Base-by-base conservation (phyloP, 2,797 vertebrate species). In the Eulemur coronatus region DNA sequence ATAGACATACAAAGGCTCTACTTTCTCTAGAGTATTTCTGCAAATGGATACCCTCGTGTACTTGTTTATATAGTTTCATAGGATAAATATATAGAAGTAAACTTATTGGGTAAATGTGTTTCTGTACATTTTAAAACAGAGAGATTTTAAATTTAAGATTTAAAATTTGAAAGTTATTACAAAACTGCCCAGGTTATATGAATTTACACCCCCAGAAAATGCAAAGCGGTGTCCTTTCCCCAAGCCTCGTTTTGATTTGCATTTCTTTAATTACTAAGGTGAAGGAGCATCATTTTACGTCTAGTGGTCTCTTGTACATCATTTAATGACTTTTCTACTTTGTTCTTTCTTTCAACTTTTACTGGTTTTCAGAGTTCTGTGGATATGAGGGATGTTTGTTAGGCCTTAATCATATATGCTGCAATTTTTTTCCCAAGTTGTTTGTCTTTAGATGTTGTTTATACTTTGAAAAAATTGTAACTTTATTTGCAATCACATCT, bases 241-340 rank as follows among this genome's bases (percentile, higher is more conserved):
- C 33, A 15, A 26, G 52, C 4, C 78, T 6, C 28, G 9, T 43
- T 90, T n/a, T 28, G 78, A 78, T 38, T 5, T 14, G 17, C 12
- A 13, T 67, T 82, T 94, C 48, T n/a, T 26, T 10, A 43, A 33
- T 38, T 3, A 17, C 55, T 26, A 7, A 41, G 46, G 52, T 4
- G 1, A 7, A 0, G 7, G 8, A 15, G 5, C 14, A 12, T 13
- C 20, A 14, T 35, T 79, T 9, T 4, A 7, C 2, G 0, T 11
- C 76, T 26, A 20, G 2, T 7, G 7, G 7, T 28, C 50, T 55
- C 46, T 59, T 50, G 11, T 15, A 8, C 0, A 33, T 20, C n/a
- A 52, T 26, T 46, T 24, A 43, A 1, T 63, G 11, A 94, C 50
- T 38, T 72, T 35, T 3, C 30, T 13, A 35, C 6, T 18, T 26